Conservation (phyloP, 2,888 invertebrate species). For the Catocala sponsa region DNA sequence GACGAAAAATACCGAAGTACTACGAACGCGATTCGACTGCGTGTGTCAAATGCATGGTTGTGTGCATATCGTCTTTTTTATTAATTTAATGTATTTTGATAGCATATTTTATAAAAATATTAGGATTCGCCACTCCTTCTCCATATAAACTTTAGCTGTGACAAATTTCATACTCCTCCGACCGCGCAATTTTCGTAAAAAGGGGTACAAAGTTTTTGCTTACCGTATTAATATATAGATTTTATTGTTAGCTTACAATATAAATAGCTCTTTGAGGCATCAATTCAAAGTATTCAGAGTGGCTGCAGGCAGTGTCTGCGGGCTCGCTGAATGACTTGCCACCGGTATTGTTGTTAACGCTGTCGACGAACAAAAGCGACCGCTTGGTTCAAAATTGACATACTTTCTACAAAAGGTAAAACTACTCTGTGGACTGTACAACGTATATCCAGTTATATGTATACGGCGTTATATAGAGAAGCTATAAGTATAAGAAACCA, state of each 20-base stretch:
- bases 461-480: not conserved
- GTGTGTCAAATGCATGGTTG: no score
- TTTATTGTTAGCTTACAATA: constrained; percentile 1
- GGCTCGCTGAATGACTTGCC: constrained; percentile 30
- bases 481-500: constrained; percentile 1
- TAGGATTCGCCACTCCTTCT: no score
- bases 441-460: constrained; percentile 1
- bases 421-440: constrained; percentile 18
- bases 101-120: no score
- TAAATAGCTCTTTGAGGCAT: constrained; percentile 35
- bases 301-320: constrained; percentile 17
- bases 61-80: no score
- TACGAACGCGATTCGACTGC: no score
- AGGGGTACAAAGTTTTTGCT: no score
- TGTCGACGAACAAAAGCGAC: constrained; percentile 35
- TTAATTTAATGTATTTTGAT: no score
- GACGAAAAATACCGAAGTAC: no score
- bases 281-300: constrained; percentile 34
- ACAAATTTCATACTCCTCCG: no score
- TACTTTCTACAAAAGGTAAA: constrained; percentile 43
- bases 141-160: no score
- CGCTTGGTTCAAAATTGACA: constrained; percentile 52
- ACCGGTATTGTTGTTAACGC: constrained; percentile 29
- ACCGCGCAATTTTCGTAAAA: no score
- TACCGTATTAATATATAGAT: no score